Evolutionary conservation across 1,140 invertebrate genomes (phyloP).

Genomic region (Tetramorium alpestre): DNA sequence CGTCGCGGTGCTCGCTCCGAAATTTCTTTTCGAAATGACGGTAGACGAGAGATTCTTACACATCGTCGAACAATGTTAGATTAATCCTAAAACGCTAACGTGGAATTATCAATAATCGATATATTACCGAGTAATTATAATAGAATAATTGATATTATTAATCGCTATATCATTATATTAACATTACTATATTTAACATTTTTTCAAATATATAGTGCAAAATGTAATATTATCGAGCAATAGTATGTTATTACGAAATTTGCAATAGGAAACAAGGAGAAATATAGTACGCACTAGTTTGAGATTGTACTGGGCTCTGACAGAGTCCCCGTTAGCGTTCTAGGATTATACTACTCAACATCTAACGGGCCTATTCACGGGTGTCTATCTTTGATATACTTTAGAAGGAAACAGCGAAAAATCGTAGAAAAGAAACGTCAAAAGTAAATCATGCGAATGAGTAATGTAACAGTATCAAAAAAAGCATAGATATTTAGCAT

Average conservation of each 20-base stretch:
- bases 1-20: constrained; percentile 3
- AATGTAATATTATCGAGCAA: constrained; percentile 16
- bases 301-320: neutral
- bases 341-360: constrained; percentile 29
- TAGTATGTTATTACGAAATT: constrained; percentile 40
- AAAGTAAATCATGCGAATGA: constrained; percentile 36
- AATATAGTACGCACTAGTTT: constrained; percentile 9
- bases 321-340: constrained; percentile 31
- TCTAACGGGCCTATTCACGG: constrained; percentile 69
- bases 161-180: constrained; percentile 15
- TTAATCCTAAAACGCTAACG: constrained; percentile 30
- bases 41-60: neutral
- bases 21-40: constrained; percentile 2
- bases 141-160: constrained; percentile 35
- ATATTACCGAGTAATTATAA: constrained; percentile 24
- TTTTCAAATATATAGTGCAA: constrained; percentile 32
- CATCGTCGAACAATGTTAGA: constrained; percentile 13
- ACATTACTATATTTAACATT: constrained; percentile 24
- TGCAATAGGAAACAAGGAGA: neutral
- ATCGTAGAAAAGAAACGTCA: constrained; percentile 7
- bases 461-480: constrained; percentile 43
- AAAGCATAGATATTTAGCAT: constrained; percentile 47
- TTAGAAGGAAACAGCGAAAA: constrained; percentile 42
- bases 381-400: constrained; percentile 44
- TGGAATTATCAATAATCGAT: constrained; percentile 35